phyloP scores from a whole-genome alignment of 1,140 invertebrate species.

The Augochlora pura region DNA sequence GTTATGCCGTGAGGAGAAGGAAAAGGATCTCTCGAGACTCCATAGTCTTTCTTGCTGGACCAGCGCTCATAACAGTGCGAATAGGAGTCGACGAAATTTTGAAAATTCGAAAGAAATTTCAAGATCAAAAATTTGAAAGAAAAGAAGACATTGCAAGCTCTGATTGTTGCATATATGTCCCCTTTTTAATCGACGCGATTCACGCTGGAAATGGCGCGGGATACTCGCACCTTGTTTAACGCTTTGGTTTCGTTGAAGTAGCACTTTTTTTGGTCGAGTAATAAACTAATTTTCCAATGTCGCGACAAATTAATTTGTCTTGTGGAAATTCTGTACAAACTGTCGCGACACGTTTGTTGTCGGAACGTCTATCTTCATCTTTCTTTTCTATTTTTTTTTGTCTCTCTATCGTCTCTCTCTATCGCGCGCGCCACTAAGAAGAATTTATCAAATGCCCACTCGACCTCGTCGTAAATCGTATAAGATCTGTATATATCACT shows the following conservation, averaged over 20 bases:
- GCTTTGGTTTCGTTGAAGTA: conserved; percentile 47
- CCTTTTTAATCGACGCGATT: not conserved
- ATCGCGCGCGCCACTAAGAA: not conserved
- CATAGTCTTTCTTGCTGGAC: too few species aligned
- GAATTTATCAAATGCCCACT: conserved; percentile 40
- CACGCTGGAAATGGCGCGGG: conserved; percentile 14
- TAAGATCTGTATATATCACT: conserved; percentile 48
- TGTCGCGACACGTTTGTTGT: conserved; percentile 4
- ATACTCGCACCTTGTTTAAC: conserved; percentile 35
- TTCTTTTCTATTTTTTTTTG: conserved; percentile 19
- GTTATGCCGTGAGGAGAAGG: too few species aligned
- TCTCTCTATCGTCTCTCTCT: not conserved
- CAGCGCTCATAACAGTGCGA: too few species aligned
- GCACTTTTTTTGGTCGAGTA: conserved; percentile 22
- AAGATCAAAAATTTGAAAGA: too few species aligned
- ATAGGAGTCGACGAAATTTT: too few species aligned
- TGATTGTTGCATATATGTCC: too few species aligned
- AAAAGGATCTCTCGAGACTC: too few species aligned
- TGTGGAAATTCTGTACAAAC: conserved; percentile 14
- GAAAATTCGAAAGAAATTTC: too few species aligned
- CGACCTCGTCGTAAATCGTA: not conserved
- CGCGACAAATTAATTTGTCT: conserved; percentile 6
- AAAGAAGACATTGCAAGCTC: too few species aligned
- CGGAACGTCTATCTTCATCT: not conserved
- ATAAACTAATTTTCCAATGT: conserved; percentile 39